These are phyloP conservation scores for Harpalus rubripes DNA, from an alignment of 2,888 invertebrate genomes.

Conservation along the genomic window DNA sequence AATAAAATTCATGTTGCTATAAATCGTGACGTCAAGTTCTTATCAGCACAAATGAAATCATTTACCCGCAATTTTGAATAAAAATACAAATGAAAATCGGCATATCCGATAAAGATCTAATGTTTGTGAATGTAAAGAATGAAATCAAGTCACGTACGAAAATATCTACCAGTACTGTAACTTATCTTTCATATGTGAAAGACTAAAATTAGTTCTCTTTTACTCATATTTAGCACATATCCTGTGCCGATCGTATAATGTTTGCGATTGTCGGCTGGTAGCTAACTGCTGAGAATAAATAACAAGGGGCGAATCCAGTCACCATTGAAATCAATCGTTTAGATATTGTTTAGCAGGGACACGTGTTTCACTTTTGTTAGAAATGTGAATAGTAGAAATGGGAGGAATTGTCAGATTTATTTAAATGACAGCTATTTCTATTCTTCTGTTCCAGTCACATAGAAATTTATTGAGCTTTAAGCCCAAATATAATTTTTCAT, in stretches of 20 bases:
- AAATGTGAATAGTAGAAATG: slow-evolving; percentile 37
- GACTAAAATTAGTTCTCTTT: no score
- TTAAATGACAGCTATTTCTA: slow-evolving; percentile 33
- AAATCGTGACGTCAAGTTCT: no score
- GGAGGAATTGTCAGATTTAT: slow-evolving; percentile 33
- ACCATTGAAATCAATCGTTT: slow-evolving; percentile 60
- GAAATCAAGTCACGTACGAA: no score
- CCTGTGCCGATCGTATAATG: not conserved
- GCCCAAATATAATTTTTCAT: slow-evolving; percentile 41
- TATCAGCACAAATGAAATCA: no score
- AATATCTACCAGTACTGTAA: no score
- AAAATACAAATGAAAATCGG: no score
- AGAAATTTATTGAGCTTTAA: slow-evolving; percentile 40
- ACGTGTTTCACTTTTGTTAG: slow-evolving; percentile 61
- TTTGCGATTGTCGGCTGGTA: slow-evolving; percentile 19
- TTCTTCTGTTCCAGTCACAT: slow-evolving; percentile 21
- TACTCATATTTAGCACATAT: not conserved
- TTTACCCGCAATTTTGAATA: no score
- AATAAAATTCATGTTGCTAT: no score
- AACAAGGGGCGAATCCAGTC: slow-evolving; percentile 17
- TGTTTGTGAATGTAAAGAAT: no score
- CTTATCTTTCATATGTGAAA: no score
- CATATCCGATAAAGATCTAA: no score
- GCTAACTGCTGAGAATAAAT: slow-evolving; percentile 42
- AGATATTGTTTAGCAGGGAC: slow-evolving; percentile 51